phyloP scores from a whole-genome alignment of 1,140 invertebrate species.

The Phocides pigmalion region DNA sequence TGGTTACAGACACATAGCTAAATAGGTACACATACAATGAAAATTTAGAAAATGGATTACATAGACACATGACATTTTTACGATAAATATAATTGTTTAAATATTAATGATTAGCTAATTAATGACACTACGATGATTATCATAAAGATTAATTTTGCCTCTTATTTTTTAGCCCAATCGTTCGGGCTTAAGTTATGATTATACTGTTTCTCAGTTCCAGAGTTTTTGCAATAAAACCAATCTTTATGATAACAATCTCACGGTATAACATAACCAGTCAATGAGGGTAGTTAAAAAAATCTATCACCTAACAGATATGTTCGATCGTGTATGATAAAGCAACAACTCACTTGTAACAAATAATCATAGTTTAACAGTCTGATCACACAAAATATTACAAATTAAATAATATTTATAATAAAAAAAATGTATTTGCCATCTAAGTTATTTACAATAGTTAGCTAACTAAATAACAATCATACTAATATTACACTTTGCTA shows the following conservation, averaged over 20 bases:
- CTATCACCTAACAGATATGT: constrained; percentile 74
- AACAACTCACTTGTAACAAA: constrained; percentile 80
- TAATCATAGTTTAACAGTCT: constrained; percentile 82
- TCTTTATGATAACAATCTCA: constrained; percentile 33
- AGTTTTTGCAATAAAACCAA: constrained; percentile 3
- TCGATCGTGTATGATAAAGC: constrained; percentile 68
- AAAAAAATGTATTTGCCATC: constrained; percentile 73
- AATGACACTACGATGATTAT: constrained; percentile 32
- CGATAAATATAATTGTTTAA: constrained; percentile 46
- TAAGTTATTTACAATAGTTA: constrained; percentile 82
- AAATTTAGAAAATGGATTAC: constrained; percentile 55
- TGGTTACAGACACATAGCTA: constrained; percentile 77
- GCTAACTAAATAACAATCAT: constrained; percentile 83
- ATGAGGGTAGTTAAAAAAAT: constrained; percentile 48
- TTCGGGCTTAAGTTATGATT: background rate
- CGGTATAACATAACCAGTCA: constrained; percentile 56
- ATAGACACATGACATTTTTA: constrained; percentile 52
- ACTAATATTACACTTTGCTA: constrained; percentile 72
- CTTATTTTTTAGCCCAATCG: background rate
- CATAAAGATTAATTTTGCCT: background rate
- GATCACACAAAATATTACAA: constrained; percentile 81
- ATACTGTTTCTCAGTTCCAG: background rate
- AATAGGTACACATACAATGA: constrained; percentile 59
- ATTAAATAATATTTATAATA: constrained; percentile 74
- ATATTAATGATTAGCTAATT: constrained; percentile 46